Evolutionary conservation across 2,797 vertebrate species (phyloP).

Genomic region (Enteromius paludinosus): DNA sequence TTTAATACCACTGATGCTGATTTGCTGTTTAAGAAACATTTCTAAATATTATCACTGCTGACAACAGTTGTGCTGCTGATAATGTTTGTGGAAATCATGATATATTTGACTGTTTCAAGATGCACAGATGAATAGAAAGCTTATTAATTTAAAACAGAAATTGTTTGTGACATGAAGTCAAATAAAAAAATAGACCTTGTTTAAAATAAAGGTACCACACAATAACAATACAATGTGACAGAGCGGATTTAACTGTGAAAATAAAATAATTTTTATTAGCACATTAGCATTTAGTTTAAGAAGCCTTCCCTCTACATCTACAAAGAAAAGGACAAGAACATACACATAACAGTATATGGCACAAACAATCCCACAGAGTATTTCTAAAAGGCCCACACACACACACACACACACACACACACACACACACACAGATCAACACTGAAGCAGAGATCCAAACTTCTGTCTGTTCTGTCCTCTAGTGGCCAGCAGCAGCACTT

Average conservation of each 20-base stretch:
- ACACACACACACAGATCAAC: background rate
- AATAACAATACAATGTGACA: background rate
- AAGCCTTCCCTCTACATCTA: constrained; percentile 12
- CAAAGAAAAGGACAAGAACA: background rate
- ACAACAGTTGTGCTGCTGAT: too few species aligned
- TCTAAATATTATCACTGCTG: too few species aligned
- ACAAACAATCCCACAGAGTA: constrained; percentile 9
- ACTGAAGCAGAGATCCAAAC: background rate
- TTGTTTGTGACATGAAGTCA: background rate
- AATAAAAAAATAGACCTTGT: too few species aligned
- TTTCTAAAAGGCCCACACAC: background rate
- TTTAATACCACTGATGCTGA: too few species aligned
- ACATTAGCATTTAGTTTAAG: constrained; percentile 29
- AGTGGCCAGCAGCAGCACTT: background rate
- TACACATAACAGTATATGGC: background rate
- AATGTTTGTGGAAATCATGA: background rate
- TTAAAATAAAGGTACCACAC: background rate
- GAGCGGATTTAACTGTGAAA: constrained; percentile 37
- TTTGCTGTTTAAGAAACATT: too few species aligned
- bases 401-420: background rate
- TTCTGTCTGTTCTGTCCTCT: background rate
- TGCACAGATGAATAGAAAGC: background rate
- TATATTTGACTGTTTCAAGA: background rate
- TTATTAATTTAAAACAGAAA: background rate
- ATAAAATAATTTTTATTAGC: constrained; percentile 51